Base-by-base conservation (phyloP, 2,888 invertebrate species). In the Caenorhabditis becei region DNA sequence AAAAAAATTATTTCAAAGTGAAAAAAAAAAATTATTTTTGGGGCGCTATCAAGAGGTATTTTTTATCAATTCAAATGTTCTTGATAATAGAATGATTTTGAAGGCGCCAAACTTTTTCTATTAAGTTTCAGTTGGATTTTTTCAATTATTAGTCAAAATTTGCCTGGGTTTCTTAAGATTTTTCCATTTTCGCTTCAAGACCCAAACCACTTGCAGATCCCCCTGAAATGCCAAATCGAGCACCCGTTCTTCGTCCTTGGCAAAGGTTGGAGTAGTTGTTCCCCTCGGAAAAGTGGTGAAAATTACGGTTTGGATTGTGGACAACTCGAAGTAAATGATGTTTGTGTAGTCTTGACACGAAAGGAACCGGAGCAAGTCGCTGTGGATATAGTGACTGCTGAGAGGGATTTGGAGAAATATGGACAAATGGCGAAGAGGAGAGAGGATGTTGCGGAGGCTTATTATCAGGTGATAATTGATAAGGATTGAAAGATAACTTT, bases 161-260 rank as follows among this genome's bases (percentile, higher is more conserved):
- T n/a, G n/a, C n/a, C n/a, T n/a, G n/a, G n/a, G n/a, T n/a, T n/a
- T n/a, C n/a, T n/a, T n/a, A n/a, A n/a, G n/a, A n/a, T n/a, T n/a
- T n/a, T n/a, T n/a, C n/a, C n/a, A n/a, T n/a, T n/a, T n/a, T n/a
- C n/a, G n/a, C n/a, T n/a, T n/a, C n/a, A n/a, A n/a, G n/a, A n/a
- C n/a, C n/a, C n/a, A n/a, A n/a, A n/a, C n/a, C n/a, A n/a, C 16
- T 28, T 77, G 24, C 51, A 84, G 84, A 66, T 69, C 2, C 18
- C 65, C 2, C 54, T 84, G 16, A 77, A 82, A 41, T 83, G 82
- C 10, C 85, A 82, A 69, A 28, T 58, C 23, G 85, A 83, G 58
- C 75, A 85, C 24, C 85, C 85, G 2, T 83, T 85, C 49, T 85
- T 75, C 56, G 80, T 78, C 1, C 26, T 85, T 4, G 85, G 85